Conservation (phyloP, 2,888 invertebrate species). For the Drosophila macrospina region DNA sequence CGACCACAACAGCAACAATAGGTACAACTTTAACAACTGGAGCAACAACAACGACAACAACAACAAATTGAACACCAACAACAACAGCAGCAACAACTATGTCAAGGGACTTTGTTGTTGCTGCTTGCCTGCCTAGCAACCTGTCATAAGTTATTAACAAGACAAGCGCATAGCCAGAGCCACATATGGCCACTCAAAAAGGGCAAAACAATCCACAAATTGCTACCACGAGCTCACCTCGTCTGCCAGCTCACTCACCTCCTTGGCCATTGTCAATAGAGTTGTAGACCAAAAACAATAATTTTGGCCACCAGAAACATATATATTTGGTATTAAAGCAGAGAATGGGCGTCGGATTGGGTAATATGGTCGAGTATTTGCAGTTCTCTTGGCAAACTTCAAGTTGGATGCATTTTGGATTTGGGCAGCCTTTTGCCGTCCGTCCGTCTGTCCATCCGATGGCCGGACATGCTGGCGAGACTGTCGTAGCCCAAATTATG, state of each 20-base stretch:
- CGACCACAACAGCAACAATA: conserved; percentile 34
- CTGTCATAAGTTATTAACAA: conserved; percentile 78
- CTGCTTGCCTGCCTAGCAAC: conserved; percentile 24
- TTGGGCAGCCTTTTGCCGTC: conserved; percentile 23
- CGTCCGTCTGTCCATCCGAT: background rate
- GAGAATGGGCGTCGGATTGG: conserved; percentile 1
- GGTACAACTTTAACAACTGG: conserved; percentile 2
- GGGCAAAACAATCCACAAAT: conserved; percentile 65
- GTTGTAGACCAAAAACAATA: conserved; percentile 45
- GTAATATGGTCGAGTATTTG: conserved; percentile 32
- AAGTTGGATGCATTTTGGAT: conserved; percentile 60
- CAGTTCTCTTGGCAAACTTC: conserved; percentile 50
- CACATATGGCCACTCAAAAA: conserved; percentile 34
- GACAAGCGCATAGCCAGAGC: conserved; percentile 50
- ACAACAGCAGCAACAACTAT: conserved; percentile 29
- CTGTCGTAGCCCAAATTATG: conserved; percentile 65
- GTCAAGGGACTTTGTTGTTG: conserved; percentile 36
- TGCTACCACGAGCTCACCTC: conserved; percentile 47
- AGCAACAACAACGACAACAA: conserved; percentile 22
- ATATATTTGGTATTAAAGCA: background rate
- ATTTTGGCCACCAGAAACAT: conserved; percentile 25
- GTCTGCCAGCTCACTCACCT: conserved; percentile 4
- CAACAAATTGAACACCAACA: conserved; percentile 35
- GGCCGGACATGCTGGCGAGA: no score
- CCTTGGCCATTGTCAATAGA: conserved; percentile 4